A percentile compares a stretch with the other conserved stretches of the same genome.
phyloP scores from a whole-genome alignment of 1,140 invertebrate species.

The Limonius californicus region DNA sequence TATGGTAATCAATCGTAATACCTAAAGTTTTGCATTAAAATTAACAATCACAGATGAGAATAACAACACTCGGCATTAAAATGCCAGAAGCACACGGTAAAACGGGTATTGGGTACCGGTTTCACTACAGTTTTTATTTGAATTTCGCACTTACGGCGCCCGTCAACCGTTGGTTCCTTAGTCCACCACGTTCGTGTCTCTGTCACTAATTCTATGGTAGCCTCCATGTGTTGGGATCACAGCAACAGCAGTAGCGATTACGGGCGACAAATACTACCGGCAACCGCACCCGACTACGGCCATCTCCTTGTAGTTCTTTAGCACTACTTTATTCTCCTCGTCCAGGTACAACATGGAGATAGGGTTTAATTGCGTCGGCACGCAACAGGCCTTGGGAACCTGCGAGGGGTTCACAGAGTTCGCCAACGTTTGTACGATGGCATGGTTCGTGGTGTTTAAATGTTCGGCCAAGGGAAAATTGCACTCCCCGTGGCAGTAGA shows the following conservation, averaged over 20 bases:
- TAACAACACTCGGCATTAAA: conserved; percentile 13
- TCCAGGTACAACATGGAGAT: conserved; percentile 95
- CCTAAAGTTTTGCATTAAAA: conserved; percentile 34
- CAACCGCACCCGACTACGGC: conserved; percentile 92
- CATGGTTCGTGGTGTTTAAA: conserved; percentile 96
- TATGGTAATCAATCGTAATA: conserved; percentile 7
- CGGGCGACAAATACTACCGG: conserved; percentile 56
- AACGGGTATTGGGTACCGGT: conserved; percentile 1
- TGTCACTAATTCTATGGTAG: conserved; percentile 5
- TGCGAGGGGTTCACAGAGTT: conserved; percentile 85
- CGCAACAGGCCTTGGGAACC: conserved; percentile 90
- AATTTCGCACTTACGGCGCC: conserved; percentile 1
- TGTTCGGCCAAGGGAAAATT: conserved; percentile 89
- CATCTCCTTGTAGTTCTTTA: conserved; percentile 98
- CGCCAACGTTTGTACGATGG: conserved; percentile 95
- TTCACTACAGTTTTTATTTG: conserved; percentile 3
- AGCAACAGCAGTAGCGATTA: neutral
- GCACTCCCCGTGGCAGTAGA: conserved; percentile 93
- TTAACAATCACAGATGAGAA: conserved; percentile 42
- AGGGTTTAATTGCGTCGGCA: conserved; percentile 82
- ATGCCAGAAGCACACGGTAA: conserved; percentile 4
- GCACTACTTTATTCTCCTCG: conserved; percentile 86
- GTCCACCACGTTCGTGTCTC: neutral
- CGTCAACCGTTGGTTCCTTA: neutral
- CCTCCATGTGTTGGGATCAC: conserved; percentile 5